Evolutionary conservation across 2,888 invertebrate genomes (phyloP).

Genomic region (Nemurella pictetii): DNA sequence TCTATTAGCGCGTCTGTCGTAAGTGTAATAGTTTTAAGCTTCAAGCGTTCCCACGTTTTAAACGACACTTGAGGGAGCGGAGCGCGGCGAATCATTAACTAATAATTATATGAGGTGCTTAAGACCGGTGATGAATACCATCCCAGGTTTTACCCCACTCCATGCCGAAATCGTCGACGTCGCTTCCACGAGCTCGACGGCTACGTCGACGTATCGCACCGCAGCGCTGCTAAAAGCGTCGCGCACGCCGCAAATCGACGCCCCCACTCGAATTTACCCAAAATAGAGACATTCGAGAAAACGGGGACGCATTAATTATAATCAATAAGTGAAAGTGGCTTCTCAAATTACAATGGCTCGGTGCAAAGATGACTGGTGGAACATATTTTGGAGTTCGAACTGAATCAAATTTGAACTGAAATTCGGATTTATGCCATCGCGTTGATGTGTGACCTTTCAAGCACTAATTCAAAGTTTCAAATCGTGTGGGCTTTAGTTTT

Average conservation of each 20-base stretch:
- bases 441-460: no score
- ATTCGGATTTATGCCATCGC: no score
- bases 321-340: not conserved
- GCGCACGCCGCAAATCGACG: slow-evolving; percentile 29
- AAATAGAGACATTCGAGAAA: no score
- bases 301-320: not conserved
- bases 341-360: no score
- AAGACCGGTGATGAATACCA: slow-evolving; percentile 11
- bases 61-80: not conserved
- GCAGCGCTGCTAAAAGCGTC: slow-evolving; percentile 8
- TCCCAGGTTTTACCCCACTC: not conserved
- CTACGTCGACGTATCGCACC: not conserved
- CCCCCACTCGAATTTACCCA: not conserved
- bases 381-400: no score
- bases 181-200: not conserved
- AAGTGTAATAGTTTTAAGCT: not conserved
- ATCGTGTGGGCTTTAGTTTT: not conserved
- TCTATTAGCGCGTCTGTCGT: not conserved
- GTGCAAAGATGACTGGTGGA: no score
- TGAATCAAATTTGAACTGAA: no score
- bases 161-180: not conserved
- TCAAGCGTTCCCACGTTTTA: not conserved
- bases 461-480: not conserved
- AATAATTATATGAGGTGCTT: slow-evolving; percentile 29
- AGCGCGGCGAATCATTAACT: slow-evolving; percentile 1